phyloP scores from a whole-genome alignment of 2,113 vertebrate genomes.

The Brachyhypopomus gauderio region DNA sequence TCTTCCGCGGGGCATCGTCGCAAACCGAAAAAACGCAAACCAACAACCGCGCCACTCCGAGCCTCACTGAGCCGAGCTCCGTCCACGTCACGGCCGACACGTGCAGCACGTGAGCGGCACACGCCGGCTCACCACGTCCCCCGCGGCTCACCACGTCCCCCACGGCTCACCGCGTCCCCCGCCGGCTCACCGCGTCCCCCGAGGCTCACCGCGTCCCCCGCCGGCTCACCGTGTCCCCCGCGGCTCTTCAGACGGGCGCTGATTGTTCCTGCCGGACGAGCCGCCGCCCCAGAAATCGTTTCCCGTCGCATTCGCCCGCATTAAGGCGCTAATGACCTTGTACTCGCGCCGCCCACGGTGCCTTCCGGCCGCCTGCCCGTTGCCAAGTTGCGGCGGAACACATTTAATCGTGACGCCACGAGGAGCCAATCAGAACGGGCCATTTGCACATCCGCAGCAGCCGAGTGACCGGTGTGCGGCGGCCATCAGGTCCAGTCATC shows the following conservation, averaged over 20 bases:
- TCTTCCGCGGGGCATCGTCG: background rate
- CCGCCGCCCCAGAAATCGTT: background rate
- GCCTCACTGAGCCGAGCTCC: too few species aligned
- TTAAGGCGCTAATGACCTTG: slow-evolving; percentile 30
- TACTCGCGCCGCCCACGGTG: background rate
- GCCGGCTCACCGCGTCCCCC: too few species aligned
- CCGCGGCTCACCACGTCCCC: too few species aligned
- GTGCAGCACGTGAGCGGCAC: background rate
- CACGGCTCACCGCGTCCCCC: background rate
- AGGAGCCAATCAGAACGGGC: slow-evolving; percentile 49
- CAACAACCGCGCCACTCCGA: too few species aligned
- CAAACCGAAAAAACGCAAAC: too few species aligned
- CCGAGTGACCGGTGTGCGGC: slow-evolving; percentile 48
- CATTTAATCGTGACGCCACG: slow-evolving; percentile 24
- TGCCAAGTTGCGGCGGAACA: background rate
- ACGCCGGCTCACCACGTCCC: too few species aligned
- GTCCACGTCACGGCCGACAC: too few species aligned
- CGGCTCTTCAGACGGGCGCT: background rate
- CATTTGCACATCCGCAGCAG: slow-evolving; percentile 51
- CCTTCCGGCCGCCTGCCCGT: background rate
- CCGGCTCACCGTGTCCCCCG: background rate
- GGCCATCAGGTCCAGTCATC: slow-evolving; percentile 62
- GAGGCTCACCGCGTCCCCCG: background rate
- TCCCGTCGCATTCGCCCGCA: background rate
- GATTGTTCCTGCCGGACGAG: background rate